Evolutionary conservation across 2,888 invertebrate genomes (phyloP), one percentile per base, ranked within the genome.

Genomic region (Latrodectus elegans): DNA sequence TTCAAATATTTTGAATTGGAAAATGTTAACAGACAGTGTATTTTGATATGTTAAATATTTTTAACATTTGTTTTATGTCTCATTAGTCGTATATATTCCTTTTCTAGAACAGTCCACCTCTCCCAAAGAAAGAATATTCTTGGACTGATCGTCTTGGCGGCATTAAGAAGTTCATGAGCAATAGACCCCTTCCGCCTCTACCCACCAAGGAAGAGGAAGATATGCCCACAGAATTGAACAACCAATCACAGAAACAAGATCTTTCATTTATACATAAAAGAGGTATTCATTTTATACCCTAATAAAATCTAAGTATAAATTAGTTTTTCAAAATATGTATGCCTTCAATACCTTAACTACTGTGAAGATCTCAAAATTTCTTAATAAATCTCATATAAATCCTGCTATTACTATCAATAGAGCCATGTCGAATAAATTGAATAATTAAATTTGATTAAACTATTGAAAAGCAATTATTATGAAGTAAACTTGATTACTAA

Each of bases 71-170:
- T 38, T 38, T 38, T 6, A 38, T 38, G 4, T 38, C 38, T 6
- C 38, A 38, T 38, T 1, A 38, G 4, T 38, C 4, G 38, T 38
- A 38, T 2, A 38, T 1, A 38, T 14, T 70, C 17, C 65, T 17
- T 70, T 71, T 55, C 17, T 70, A 86, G 70, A 72, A 85, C 74
- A 89, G 89, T 4, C 91, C 91, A 38, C 84, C 90, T 9, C 86
- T 91, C 77, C 90, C 90, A 14, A 90, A 91, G 84, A 91, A 91
- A 88, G 91, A 91, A 88, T 91, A 90, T 77, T 90, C 92, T 38
- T 91, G 92, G 83, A 93, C 91, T 90, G 93, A 93, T 89, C 93
- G 93, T 90, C 93, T 94, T 92, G 93, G 93, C 12, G 93, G 92
- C 90, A 91, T 94, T 73, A 93, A 93, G 84, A 89, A 91, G 70